Percentiles rank a stretch among this genome's conserved stretches.
Conservation (phyloP, 2,113 vertebrate genomes). For the Oryzias curvinotus region DNA sequence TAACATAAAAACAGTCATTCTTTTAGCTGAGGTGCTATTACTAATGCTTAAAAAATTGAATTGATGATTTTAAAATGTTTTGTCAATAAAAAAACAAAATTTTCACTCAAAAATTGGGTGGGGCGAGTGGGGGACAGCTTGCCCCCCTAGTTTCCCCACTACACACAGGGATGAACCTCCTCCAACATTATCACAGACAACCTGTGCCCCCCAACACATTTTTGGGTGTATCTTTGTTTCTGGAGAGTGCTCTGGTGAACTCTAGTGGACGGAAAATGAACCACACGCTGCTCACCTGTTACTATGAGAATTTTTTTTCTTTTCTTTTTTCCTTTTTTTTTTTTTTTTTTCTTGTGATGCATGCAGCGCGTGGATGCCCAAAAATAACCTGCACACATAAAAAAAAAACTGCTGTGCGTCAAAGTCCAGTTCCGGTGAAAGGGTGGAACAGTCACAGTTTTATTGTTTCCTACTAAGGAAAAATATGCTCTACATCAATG, state of each 20-base stretch:
- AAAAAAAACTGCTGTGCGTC: constrained; percentile 33
- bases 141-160: no score
- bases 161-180: no score
- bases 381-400: constrained; percentile 20
- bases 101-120: no score
- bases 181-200: no score
- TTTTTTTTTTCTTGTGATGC: neutral
- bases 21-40: no score
- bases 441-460: constrained; percentile 33
- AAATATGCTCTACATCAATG: neutral
- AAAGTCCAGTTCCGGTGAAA: constrained; percentile 45
- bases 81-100: no score
- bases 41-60: no score
- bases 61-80: no score
- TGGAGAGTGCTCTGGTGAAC: constrained; percentile 42
- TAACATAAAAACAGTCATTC: no score
- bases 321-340: no score
- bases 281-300: neutral
- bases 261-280: constrained; percentile 5
- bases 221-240: neutral
- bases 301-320: no score
- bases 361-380: constrained; percentile 23
- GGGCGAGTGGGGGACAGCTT: no score
- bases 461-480: neutral
- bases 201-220: neutral